These are phyloP conservation scores for Gymnothorax reevesii DNA, from an alignment of 2,797 vertebrate species.

Conservation along the genomic window DNA sequence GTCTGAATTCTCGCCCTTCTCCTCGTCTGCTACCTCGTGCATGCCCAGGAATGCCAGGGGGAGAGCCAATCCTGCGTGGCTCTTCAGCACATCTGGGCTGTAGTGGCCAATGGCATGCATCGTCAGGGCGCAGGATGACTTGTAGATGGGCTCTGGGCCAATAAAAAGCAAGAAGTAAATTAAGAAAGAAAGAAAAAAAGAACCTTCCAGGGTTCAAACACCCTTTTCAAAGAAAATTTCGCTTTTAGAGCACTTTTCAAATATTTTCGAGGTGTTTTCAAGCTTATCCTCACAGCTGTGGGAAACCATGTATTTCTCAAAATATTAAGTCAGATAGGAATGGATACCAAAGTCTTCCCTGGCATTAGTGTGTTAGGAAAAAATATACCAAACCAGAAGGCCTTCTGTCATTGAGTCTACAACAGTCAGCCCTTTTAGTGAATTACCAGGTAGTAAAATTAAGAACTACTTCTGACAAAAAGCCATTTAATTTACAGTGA, in stretches of 20 bases:
- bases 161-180: background rate
- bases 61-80: conserved; percentile 83
- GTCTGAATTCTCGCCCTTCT: conserved; percentile 85
- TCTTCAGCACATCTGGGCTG: conserved; percentile 93
- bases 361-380: too few species aligned
- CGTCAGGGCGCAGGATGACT: conserved; percentile 84
- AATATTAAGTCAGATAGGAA: too few species aligned
- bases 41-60: conserved; percentile 95
- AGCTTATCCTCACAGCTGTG: too few species aligned
- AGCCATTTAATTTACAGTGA: background rate
- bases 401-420: too few species aligned
- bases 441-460: background rate
- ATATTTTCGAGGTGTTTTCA: too few species aligned
- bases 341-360: background rate
- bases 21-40: conserved; percentile 89
- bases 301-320: too few species aligned
- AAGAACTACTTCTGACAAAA: background rate
- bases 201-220: too few species aligned
- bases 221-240: too few species aligned
- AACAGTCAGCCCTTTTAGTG: too few species aligned
- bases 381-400: too few species aligned
- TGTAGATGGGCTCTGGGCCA: conserved; percentile 82
- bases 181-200: background rate
- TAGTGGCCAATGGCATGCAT: conserved; percentile 93
- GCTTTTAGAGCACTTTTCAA: too few species aligned